Evolutionary conservation across 2,888 invertebrate genomes (phyloP), one percentile per base, ranked within the genome.

Genomic region (Thymelicus sylvestris): DNA sequence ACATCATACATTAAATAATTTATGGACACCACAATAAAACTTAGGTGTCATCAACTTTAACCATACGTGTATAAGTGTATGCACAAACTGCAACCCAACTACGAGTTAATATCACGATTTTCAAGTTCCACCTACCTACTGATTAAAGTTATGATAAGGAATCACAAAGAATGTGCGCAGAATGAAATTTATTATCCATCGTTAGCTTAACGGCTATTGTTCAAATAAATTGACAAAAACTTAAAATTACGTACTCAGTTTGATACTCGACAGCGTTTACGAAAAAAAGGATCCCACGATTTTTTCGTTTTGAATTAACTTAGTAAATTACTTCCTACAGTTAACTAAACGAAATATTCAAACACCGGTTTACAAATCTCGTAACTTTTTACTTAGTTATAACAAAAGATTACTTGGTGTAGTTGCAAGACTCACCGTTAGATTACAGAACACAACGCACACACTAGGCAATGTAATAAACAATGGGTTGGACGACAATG

Each of bases 391-490:
- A 41, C 7, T 13, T 7, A 5, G 31, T 31, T 31, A 39, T 41
- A 55, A 50, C 31, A 38, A 19, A 66, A 48, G 10, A 39, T n/a
- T 19, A 67, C 7, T 59, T 55, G 12, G 41, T 4, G 50, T 62
- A 15, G 48, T 47, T 38, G 44, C 47, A 61, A 70, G 79, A 88
- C 89, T 88, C 81, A 90, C 89, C 90, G 84, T 87, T 74, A 71
- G 15, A 76, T 76, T 77, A 79, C 77, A 77, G 75, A 81, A 84
- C 83, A 86, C 84, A 87, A 81, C 80, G 86, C 82, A 82, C 88
- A 89, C 89, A 81, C 81, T 84, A 87, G 87, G 82, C 77, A 79
- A 19, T 19, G 19, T 31, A 3, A 31, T 31, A 78, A 80, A 83
- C 80, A 81, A 83, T 77, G 68, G 69, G 71, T 79, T 68, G 80